Percentiles rank a stretch among this genome's conserved stretches.
Evolutionary conservation across 2,797 vertebrate species (phyloP).

Genomic region (Melanotaenia maccullochi): DNA sequence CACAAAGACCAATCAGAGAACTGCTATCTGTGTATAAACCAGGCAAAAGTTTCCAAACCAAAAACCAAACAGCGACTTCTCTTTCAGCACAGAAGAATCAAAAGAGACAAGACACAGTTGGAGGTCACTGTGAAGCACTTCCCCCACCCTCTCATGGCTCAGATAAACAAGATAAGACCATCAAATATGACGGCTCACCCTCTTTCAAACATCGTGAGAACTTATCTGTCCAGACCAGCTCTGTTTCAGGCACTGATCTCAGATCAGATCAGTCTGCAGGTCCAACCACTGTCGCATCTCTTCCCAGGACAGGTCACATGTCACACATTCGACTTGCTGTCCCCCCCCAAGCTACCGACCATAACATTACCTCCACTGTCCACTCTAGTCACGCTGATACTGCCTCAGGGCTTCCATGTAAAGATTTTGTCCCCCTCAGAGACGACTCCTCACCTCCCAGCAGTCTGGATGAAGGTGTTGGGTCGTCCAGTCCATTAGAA

Average conservation of each 20-base stretch:
- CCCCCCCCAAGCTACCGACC: slow-evolving; percentile 68
- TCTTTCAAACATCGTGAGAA: neutral
- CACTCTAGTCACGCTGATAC: neutral
- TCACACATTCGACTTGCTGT: slow-evolving; percentile 85
- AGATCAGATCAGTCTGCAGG: neutral
- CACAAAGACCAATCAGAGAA: neutral
- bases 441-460: slow-evolving; percentile 41
- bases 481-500: slow-evolving; percentile 53
- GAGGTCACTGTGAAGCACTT: slow-evolving; percentile 33
- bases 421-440: slow-evolving; percentile 45
- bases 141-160: neutral
- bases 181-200: neutral
- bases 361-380: neutral
- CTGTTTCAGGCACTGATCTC: slow-evolving; percentile 7
- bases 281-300: slow-evolving; percentile 25
- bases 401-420: neutral
- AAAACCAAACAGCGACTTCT: slow-evolving; percentile 4
- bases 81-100: slow-evolving; percentile 3
- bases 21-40: neutral
- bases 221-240: neutral
- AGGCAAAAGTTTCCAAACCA: neutral
- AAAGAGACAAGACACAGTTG: slow-evolving; percentile 43
- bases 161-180: slow-evolving; percentile 8
- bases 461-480: slow-evolving; percentile 61
- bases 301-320: slow-evolving; percentile 69